Evolutionary conservation across 2,113 vertebrate genomes (phyloP).

Genomic region (Pseudopipra pipra): DNA sequence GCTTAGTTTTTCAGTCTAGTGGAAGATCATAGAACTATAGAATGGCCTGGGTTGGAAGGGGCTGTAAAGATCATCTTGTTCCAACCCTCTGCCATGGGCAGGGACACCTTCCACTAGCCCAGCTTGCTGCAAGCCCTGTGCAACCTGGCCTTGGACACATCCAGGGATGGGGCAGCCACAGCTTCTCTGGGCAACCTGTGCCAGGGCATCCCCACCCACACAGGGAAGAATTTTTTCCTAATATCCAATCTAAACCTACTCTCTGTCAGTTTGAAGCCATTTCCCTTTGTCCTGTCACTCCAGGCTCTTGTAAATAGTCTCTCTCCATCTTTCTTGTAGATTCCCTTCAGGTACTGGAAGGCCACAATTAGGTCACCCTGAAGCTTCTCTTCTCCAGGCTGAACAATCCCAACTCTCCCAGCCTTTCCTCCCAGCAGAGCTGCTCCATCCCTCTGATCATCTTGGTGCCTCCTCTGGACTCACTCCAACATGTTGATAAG

Average conservation of each 20-base stretch:
- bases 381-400: background rate
- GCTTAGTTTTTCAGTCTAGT: background rate
- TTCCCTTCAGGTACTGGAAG: background rate
- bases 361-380: background rate
- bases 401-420: background rate
- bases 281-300: background rate
- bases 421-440: background rate
- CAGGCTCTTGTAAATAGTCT: background rate
- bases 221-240: background rate
- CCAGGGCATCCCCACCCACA: rapidly evolving
- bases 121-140: rapidly evolving
- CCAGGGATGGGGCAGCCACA: background rate
- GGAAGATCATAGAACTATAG: background rate
- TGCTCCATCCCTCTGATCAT: background rate
- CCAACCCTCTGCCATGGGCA: background rate
- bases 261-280: background rate
- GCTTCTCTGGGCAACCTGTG: background rate
- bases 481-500: too few species aligned
- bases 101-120: rapidly evolving
- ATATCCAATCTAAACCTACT: background rate
- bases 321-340: background rate
- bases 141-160: rapidly evolving
- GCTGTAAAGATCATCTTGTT: background rate
- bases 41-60: background rate
- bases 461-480: background rate